These are phyloP conservation scores for Amblyornis subalaris DNA, from an alignment of 2,113 vertebrate species.

Conservation along the genomic window DNA sequence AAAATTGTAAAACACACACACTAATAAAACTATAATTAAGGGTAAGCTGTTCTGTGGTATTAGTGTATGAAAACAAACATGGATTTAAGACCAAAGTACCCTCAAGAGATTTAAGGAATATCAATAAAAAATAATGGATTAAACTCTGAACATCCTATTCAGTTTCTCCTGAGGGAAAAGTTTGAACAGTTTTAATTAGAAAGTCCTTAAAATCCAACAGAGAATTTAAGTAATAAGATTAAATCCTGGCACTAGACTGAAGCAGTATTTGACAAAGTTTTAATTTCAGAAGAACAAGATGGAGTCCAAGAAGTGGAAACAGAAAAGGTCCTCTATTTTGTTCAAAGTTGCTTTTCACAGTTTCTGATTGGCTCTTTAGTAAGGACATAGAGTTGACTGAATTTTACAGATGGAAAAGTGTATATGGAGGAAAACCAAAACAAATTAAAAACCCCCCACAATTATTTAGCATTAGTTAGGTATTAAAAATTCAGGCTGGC, in stretches of 20 bases:
- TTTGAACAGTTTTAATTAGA: conserved; percentile 4
- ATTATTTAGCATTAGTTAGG: neutral
- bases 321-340: neutral
- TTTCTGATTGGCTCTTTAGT: neutral
- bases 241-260: neutral
- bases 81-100: neutral
- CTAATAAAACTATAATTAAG: neutral
- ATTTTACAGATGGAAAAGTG: neutral
- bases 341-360: neutral
- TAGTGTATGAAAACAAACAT: neutral
- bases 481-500: neutral
- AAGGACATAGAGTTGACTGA: neutral
- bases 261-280: neutral
- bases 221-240: conserved; percentile 9
- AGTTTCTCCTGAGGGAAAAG: conserved; percentile 3
- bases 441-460: fast-evolving
- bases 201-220: conserved; percentile 10
- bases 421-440: neutral
- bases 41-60: neutral
- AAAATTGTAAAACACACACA: neutral
- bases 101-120: neutral
- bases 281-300: neutral
- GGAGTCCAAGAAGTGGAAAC: neutral
- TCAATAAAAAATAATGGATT: neutral
- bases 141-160: neutral